Base-by-base conservation (phyloP, 2,888 invertebrate genomes). In the Ichneumon xanthorius region DNA sequence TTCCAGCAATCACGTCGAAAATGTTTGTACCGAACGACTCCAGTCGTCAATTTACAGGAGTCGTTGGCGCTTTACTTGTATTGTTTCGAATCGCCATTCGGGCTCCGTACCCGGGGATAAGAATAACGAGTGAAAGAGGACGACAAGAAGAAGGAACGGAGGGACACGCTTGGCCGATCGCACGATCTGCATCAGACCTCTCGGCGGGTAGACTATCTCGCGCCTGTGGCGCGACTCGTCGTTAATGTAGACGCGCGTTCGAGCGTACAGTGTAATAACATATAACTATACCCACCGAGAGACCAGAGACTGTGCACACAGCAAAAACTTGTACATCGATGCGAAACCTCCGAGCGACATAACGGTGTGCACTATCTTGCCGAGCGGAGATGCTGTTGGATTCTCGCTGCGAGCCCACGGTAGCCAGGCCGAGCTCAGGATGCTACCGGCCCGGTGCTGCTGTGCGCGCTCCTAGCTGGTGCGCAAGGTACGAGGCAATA, bases 401-500 rank as follows among this genome's bases (percentile, higher is more conserved):
- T 80, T 84, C 71, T 76, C 75, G 75, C 70, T 61, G 73, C 40
- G n/a, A 70, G 79, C 45, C 22, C 63, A 26, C 73, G 79, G 63
- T 79, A 37, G 63, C 33, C 67, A 37, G 75, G 53, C 58, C 19
- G 9, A 22, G 75, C 70, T 0, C 16, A 48, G 14, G 70, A 71
- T 72, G 63, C 63, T 61, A 63, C 61, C 2, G 40, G n/a, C 19
- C 65, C 65, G 58, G 73, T 75, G 70, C 45, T 37, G 55, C 80
- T 67, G 50, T 63, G n/a, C n/a, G 30, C 61, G 16, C 30, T 63
- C 58, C 63, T 63, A 63, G 63, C 72, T 48, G 50, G 77, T 77
- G 77, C 48, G 88, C 88, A 86, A 90, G 90, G 90, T 90, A 89
- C 89, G 89, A 90, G 90, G 90, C 92, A 92, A 92, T 91, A 91